A percentile compares a stretch with the other conserved stretches of the same genome.
Evolutionary conservation across 2,888 invertebrate genomes (phyloP).

Genomic region (Polia nebulosa): DNA sequence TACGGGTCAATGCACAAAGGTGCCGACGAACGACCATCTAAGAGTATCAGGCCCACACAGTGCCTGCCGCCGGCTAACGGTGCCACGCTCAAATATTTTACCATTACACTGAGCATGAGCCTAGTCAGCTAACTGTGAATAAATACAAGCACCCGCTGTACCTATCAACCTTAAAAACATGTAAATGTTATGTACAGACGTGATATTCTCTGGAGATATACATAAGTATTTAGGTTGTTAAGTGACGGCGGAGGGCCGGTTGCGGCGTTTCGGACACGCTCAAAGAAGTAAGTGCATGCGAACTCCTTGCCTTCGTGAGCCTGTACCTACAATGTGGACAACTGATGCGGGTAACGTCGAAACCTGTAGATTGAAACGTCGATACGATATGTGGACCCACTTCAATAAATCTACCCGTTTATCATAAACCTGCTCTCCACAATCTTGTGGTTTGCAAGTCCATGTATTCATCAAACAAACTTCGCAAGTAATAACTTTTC

Average conservation of each 20-base stretch:
- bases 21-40: conserved; percentile 79
- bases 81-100: conserved; percentile 83
- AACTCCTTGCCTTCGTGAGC: conserved; percentile 57
- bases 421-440: conserved; percentile 65
- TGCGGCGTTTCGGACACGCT: conserved; percentile 62
- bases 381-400: conserved; percentile 67
- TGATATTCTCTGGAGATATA: conserved; percentile 53
- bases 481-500: conserved; percentile 69
- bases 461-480: conserved; percentile 69
- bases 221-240: conserved; percentile 60
- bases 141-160: conserved; percentile 56
- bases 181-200: conserved; percentile 52
- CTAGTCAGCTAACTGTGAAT: conserved; percentile 66
- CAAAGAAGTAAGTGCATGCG: conserved; percentile 64
- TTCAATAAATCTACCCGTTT: conserved; percentile 69
- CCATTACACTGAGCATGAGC: conserved; percentile 65
- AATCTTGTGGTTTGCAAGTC: conserved; percentile 71
- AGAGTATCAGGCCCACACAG: conserved; percentile 72
- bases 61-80: conserved; percentile 78
- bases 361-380: conserved; percentile 71
- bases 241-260: conserved; percentile 58
- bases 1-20: conserved; percentile 89
- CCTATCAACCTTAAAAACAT: conserved; percentile 52
- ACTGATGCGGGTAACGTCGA: conserved; percentile 67
- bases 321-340: conserved; percentile 67